Conservation (phyloP, 2,113 vertebrate genomes). For the Ammodytes dubius region DNA sequence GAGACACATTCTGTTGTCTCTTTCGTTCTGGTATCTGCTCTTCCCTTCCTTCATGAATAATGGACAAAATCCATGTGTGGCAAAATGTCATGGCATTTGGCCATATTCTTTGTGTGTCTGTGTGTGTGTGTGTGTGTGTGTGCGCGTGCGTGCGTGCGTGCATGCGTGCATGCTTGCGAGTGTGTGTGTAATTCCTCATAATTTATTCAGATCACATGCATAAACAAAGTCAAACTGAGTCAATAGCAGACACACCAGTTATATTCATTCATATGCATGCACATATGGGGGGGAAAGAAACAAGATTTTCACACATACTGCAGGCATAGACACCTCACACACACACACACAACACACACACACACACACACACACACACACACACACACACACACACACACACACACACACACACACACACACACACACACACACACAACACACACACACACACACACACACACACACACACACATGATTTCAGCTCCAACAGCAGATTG, state of each 20-base stretch:
- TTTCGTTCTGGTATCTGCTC: constrained; percentile 42
- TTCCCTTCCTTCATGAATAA: constrained; percentile 80
- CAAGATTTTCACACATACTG: background rate
- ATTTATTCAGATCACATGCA: constrained; percentile 18
- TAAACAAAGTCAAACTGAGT: constrained; percentile 14
- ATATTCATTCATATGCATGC: constrained; percentile 3
- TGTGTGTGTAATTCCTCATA: background rate
- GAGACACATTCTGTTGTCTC: constrained; percentile 49
- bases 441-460: too few species aligned
- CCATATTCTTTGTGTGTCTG: constrained; percentile 31
- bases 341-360: background rate
- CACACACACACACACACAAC: background rate
- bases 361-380: background rate
- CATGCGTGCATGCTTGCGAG: background rate
- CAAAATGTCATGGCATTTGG: constrained; percentile 85
- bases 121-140: background rate
- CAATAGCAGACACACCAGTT: background rate
- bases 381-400: background rate
- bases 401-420: background rate
- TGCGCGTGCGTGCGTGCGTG: constrained; percentile 13
- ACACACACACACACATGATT: background rate
- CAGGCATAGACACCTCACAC: background rate
- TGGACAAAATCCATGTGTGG: constrained; percentile 68
- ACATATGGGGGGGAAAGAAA: background rate
- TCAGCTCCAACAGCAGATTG: constrained; percentile 28